Base-by-base conservation (phyloP, 2,113 vertebrate genomes). In the Bos javanicus region DNA sequence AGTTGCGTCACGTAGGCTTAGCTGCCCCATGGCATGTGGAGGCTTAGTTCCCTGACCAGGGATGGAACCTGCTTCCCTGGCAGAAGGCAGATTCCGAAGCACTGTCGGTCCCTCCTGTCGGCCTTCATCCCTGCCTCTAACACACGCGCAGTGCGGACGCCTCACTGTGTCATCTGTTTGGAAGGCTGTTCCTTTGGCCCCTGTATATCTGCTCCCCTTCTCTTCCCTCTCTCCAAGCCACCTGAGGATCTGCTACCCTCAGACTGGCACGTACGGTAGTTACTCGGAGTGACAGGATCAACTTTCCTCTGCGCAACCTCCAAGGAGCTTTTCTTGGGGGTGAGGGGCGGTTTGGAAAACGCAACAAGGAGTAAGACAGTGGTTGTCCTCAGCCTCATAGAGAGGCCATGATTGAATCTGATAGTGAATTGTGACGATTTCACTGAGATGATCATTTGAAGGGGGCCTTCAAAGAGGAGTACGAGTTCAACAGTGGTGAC, bases 231-330 rank as follows among this genome's bases (percentile, higher is more conserved):
- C 56, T 46, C 5, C 14, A 30, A 0, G 17, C 19, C 39, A 50
- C 46, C 25, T 2, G 90, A 78, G 56, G 85, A 46, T 12, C 13
- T 56, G 26, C 71, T 59, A 80, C 23, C 28, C 43, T 33, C 7
- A 21, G 48, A 46, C 21, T 6, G 21, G 46, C 33, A 16, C 1
- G 0, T 14, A 9, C 0, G 23, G 14, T 7, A 9, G 26, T 30
- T 56, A 13, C 59, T 25, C 15, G 1, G 56, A 30, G 43, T 33
- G 52, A 71, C 0, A 15, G 36, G 2, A 13, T 48, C 83, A 30
- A n/a, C 48, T 62, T 21, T 59, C 50, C 54, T 52, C 76, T 81
- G 43, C 2, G 0, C 23, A 26, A 5, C 36, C 7, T 14, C 15
- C 28, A 39, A 71, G 59, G 39, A 86, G 39, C 39, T 74, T 87